Conservation (phyloP, 2,113 vertebrate genomes). For the Anoplopoma fimbria region DNA sequence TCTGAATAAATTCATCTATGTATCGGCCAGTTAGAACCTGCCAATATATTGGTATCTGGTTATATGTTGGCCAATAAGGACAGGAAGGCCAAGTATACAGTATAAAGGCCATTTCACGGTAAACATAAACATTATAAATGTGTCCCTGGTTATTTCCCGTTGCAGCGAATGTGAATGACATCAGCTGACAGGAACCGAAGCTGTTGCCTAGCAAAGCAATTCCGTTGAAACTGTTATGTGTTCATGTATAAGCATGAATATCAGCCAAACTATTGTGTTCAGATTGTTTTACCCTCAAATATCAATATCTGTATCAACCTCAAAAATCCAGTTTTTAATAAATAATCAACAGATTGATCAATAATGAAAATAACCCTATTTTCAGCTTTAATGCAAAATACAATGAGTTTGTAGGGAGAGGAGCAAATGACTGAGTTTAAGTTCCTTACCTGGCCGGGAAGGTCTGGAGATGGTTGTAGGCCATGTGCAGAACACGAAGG, state of each 20-base stretch:
- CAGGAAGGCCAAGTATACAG: background rate
- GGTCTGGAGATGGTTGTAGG: slow-evolving; percentile 96
- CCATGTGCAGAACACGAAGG: slow-evolving; percentile 95
- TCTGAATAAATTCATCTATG: background rate
- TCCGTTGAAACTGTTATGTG: background rate
- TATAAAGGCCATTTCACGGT: background rate
- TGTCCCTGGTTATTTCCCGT: background rate
- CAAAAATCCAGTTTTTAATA: background rate
- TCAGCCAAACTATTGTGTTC: no score
- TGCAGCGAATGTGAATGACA: background rate
- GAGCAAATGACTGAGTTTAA: background rate
- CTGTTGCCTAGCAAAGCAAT: no score
- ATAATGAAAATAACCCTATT: background rate
- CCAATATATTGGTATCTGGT: background rate
- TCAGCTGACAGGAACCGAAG: no score
- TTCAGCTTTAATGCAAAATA: background rate
- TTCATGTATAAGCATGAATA: background rate
- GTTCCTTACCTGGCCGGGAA: slow-evolving; percentile 93
- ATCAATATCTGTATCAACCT: background rate
- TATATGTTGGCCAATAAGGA: background rate
- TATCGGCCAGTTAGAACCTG: background rate
- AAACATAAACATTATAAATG: background rate
- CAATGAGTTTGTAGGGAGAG: background rate
- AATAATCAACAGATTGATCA: background rate
- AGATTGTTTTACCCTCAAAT: no score